Conservation (phyloP, 2,797 vertebrate species). For the Arvicola amphibius region DNA sequence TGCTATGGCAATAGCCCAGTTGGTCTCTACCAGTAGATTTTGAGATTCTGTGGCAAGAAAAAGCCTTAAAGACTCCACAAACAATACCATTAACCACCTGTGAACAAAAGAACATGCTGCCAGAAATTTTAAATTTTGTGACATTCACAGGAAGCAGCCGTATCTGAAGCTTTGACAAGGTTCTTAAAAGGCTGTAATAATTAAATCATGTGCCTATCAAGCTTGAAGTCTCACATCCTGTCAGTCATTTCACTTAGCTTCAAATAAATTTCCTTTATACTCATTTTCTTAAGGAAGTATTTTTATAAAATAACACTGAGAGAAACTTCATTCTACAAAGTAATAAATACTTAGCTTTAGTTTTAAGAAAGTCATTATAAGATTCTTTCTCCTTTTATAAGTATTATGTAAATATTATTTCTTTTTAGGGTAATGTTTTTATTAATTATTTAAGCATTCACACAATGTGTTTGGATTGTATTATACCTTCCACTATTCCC, state of each 20-base stretch:
- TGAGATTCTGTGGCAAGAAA: neutral
- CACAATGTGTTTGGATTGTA: neutral
- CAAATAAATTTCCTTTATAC: neutral
- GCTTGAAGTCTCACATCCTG: constrained; percentile 24
- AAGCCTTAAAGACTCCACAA: constrained; percentile 8
- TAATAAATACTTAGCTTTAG: constrained; percentile 20
- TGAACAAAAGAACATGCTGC: constrained; percentile 12
- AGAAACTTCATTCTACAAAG: neutral
- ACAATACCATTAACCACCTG: neutral
- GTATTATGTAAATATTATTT: neutral
- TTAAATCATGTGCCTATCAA: constrained; percentile 15
- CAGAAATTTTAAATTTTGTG: constrained; percentile 43
- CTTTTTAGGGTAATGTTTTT: constrained; percentile 4
- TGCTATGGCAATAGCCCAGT: neutral
- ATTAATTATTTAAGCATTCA: neutral
- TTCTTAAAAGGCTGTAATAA: constrained; percentile 31
- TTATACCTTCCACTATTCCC: neutral
- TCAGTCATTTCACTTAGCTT: constrained; percentile 1
- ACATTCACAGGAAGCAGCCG: neutral
- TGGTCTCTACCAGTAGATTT: neutral
- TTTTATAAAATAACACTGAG: neutral
- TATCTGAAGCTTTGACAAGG: neutral
- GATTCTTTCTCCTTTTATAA: neutral
- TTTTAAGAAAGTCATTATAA: constrained; percentile 22
- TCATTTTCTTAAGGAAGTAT: constrained; percentile 20